Evolutionary conservation across 2,888 invertebrate species (phyloP).

Genomic region (Epistrophe eligans): DNA sequence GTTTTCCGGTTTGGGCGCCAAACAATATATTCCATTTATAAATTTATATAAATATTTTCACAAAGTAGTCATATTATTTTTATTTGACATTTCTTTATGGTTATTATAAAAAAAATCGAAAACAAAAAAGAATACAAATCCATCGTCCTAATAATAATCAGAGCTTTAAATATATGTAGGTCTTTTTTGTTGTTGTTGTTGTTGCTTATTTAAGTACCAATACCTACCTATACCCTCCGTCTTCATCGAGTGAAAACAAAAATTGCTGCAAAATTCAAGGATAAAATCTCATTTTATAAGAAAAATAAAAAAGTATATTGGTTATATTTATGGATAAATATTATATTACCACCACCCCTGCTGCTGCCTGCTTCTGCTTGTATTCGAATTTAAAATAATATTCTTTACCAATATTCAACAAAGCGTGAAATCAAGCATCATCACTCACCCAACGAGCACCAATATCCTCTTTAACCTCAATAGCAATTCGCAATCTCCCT

Average conservation of each 20-base stretch:
- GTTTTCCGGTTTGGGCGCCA: constrained; percentile 59
- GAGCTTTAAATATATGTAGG: background rate
- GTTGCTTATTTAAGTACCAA: too few relatives aligned
- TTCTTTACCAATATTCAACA: constrained; percentile 68
- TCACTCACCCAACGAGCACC: constrained; percentile 64
- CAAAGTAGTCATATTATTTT: constrained; percentile 32
- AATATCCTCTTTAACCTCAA: constrained; percentile 61
- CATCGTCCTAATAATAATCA: constrained; percentile 25
- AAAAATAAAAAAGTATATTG: constrained; percentile 23
- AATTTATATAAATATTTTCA: too few relatives aligned
- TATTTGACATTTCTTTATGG: constrained; percentile 55
- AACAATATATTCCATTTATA: constrained; percentile 6
- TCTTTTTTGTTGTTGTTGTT: background rate
- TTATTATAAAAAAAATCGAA: constrained; percentile 20
- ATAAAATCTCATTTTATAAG: constrained; percentile 7
- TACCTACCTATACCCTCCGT: too few relatives aligned
- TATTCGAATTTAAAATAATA: constrained; percentile 63
- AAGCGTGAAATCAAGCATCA: constrained; percentile 74
- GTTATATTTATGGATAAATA: constrained; percentile 7
- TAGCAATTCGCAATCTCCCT: background rate
- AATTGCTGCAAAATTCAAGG: constrained; percentile 6
- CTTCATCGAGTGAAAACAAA: constrained; percentile 17
- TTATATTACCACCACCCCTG: constrained; percentile 1
- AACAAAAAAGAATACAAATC: background rate
- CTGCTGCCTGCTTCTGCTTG: background rate